Percentiles rank a stretch among this genome's conserved stretches.
Conservation (phyloP, 2,113 vertebrate genomes). For the Spheniscus mendiculus region DNA sequence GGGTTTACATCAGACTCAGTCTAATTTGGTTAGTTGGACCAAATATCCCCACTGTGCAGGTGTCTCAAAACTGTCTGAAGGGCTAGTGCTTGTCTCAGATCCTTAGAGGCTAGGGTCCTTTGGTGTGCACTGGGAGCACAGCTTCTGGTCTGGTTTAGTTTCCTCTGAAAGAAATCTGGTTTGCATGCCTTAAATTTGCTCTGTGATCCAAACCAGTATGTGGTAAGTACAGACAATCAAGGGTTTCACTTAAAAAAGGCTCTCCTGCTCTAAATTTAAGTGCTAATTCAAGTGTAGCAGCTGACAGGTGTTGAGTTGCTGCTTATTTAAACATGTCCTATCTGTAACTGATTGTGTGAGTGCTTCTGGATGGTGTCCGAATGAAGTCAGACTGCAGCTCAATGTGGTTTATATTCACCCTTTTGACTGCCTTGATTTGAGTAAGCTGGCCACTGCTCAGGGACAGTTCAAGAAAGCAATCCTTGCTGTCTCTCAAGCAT, state of each 20-base stretch:
- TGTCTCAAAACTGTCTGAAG: neutral
- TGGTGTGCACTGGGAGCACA: rapidly evolving
- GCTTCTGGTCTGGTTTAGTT: neutral
- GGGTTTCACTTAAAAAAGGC: neutral
- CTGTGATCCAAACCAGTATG: neutral
- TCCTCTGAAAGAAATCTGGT: neutral
- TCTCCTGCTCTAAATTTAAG: neutral
- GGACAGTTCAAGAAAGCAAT: neutral
- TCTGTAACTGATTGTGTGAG: neutral
- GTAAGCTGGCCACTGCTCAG: neutral
- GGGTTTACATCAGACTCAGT: neutral
- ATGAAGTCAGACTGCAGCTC: neutral
- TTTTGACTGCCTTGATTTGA: neutral
- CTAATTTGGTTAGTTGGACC: neutral
- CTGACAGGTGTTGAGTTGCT: neutral
- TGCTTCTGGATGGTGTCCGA: neutral
- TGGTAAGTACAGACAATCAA: neutral
- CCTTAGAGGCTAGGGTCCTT: neutral
- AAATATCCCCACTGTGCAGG: neutral
- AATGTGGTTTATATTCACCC: neutral
- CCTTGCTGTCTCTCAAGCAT: neutral
- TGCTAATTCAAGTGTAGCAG: neutral
- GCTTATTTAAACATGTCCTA: neutral
- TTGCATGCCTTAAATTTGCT: neutral
- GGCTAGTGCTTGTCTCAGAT: neutral